Conservation (phyloP, 2,797 vertebrate species). For the Sitta carolinensis region DNA sequence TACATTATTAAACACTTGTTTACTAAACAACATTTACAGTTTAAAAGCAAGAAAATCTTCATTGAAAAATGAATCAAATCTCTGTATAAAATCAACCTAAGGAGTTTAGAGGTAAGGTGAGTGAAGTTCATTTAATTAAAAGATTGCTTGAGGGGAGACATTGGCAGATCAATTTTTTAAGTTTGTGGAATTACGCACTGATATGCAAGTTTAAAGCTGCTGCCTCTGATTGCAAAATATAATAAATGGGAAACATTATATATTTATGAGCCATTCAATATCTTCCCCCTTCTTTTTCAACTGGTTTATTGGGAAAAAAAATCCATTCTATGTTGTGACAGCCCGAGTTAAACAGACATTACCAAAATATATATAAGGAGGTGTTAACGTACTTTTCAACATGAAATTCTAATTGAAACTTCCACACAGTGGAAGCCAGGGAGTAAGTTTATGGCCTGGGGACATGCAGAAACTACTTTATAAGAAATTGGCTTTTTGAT, state of each 20-base stretch:
- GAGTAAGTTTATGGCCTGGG: conserved; percentile 45
- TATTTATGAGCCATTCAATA: conserved; percentile 68
- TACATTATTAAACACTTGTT: conserved; percentile 65
- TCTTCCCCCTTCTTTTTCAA: not conserved
- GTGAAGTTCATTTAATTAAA: conserved; percentile 73
- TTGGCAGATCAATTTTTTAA: conserved; percentile 71
- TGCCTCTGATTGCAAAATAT: conserved; percentile 59
- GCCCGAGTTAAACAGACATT: conserved; percentile 41
- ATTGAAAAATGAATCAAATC: conserved; percentile 36
- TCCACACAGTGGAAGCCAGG: conserved; percentile 4
- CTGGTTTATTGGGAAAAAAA: conserved; percentile 33
- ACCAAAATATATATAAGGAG: conserved; percentile 53
- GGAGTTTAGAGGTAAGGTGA: conserved; percentile 61
- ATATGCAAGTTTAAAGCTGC: conserved; percentile 57
- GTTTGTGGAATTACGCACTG: conserved; percentile 65
- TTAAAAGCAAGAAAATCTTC: conserved; percentile 16
- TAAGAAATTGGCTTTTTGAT: conserved; percentile 54
- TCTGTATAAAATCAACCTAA: conserved; percentile 55
- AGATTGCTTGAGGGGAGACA: conserved; percentile 64
- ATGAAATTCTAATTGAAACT: conserved; percentile 65
- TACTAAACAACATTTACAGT: conserved; percentile 46
- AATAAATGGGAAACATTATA: conserved; percentile 65
- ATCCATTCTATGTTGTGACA: conserved; percentile 22
- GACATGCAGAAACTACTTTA: conserved; percentile 34
- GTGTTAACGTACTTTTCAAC: conserved; percentile 33